A percentile compares a stretch with the other conserved stretches of the same genome.
Evolutionary conservation across 2,113 vertebrate genomes (phyloP).

Genomic region (Mus musculus): GRCm39 chr15:91017001-91017500

Average conservation of each 20-base stretch:
- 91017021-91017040: neutral
- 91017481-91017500: too few relatives aligned
- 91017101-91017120: neutral
- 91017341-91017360: neutral
- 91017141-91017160: neutral
- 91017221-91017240: neutral
- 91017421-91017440: neutral
- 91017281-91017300: neutral
- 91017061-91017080: neutral
- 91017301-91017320: too few relatives aligned
- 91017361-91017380: neutral
- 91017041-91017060: neutral
- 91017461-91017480: neutral
- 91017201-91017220: neutral
- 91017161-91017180: neutral
- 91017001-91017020: neutral
- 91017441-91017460: too few relatives aligned
- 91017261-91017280: neutral
- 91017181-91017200: neutral
- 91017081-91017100: neutral
- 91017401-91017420: neutral
- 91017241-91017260: neutral
- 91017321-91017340: too few relatives aligned
- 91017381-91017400: neutral
- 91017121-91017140: neutral